Evolutionary conservation across 2,797 vertebrate genomes (phyloP).

Genomic region (Linurgus olivaceus): DNA sequence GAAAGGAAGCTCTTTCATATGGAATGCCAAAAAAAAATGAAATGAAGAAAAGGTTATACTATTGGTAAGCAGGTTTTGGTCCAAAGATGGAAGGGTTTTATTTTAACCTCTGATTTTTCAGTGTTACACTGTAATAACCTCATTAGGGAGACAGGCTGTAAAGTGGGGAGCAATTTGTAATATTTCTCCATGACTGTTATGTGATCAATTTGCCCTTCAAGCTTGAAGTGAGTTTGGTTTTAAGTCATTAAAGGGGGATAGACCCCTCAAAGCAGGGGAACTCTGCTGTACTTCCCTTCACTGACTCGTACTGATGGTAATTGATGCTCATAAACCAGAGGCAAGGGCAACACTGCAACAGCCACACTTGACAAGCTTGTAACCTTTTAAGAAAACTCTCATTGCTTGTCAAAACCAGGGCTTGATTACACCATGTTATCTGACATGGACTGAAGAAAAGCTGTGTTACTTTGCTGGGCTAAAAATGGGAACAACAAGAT

Average conservation of each 20-base stretch:
- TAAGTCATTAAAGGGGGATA: slow-evolving; percentile 20
- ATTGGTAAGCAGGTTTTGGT: slow-evolving; percentile 28
- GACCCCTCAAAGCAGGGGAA: slow-evolving; percentile 37
- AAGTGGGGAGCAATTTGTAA: slow-evolving; percentile 38
- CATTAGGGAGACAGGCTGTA: slow-evolving; percentile 39
- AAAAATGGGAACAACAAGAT: neutral
- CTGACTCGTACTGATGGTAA: neutral
- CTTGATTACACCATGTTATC: neutral
- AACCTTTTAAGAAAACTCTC: neutral
- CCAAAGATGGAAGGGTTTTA: slow-evolving; percentile 28
- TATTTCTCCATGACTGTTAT: slow-evolving; percentile 23
- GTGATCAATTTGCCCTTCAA: slow-evolving; percentile 60
- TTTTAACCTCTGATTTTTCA: slow-evolving; percentile 58
- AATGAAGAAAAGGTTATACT: neutral
- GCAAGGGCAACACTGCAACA: slow-evolving; percentile 14
- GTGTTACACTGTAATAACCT: slow-evolving; percentile 48
- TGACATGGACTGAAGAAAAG: neutral
- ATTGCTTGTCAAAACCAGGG: neutral
- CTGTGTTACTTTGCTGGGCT: neutral
- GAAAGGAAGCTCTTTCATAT: neutral
- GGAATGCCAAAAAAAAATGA: neutral
- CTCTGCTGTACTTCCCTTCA: neutral
- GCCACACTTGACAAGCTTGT: neutral
- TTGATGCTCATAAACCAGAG: slow-evolving; percentile 39
- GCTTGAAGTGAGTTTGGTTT: slow-evolving; percentile 48